A percentile compares a stretch with the other conserved stretches of the same genome.
phyloP scores from a whole-genome alignment of 2,888 invertebrate species.

The Sarcophaga variegata region DNA sequence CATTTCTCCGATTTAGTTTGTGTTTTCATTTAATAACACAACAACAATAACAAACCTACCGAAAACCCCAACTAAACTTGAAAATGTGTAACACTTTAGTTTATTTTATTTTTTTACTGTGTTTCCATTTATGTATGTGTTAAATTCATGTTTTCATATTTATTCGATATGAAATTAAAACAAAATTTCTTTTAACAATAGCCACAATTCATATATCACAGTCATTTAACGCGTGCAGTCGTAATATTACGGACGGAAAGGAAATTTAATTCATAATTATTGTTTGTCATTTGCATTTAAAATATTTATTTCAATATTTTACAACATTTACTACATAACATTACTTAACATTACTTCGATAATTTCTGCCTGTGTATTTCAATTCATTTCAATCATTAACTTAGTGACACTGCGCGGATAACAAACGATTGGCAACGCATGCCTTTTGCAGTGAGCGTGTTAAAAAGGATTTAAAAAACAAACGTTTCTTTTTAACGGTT shows the following conservation, averaged over 20 bases:
- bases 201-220: constrained; percentile 46
- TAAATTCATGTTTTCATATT: constrained; percentile 51
- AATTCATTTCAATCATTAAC: no score
- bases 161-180: constrained; percentile 57
- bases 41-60: background rate
- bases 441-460: background rate
- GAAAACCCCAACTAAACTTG: constrained; percentile 53
- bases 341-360: no score
- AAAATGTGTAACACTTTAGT: constrained; percentile 64
- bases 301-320: background rate
- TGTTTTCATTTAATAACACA: constrained; percentile 59
- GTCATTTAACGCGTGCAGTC: constrained; percentile 60
- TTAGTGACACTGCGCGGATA: no score
- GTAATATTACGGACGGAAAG: constrained; percentile 45
- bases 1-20: constrained; percentile 49
- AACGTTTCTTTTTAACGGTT: background rate
- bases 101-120: no score
- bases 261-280: background rate
- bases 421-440: background rate
- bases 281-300: background rate
- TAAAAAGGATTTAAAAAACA: background rate
- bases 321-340: no score
- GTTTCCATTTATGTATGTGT: constrained; percentile 31
- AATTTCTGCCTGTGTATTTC: no score
- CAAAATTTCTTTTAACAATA: constrained; percentile 66